These are phyloP conservation scores for Drosophila virilis DNA, from an alignment of 1,140 invertebrate genomes.

Conservation along the genomic window DNA sequence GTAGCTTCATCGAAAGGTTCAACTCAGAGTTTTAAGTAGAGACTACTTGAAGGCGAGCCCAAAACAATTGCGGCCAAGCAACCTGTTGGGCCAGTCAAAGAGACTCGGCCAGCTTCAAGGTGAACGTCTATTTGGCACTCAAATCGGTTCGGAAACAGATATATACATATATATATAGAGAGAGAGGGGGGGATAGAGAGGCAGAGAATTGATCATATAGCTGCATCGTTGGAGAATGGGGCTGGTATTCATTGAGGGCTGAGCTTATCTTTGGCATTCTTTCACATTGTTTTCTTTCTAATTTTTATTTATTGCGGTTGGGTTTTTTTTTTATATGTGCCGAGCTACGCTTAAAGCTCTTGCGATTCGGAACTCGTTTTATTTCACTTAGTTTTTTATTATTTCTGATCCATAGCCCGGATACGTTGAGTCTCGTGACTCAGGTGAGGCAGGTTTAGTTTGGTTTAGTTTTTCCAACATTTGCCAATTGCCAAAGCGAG, in stretches of 20 bases:
- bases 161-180: background rate
- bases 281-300: background rate
- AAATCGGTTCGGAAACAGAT: background rate
- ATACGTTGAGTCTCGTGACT: background rate
- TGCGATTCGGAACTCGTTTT: too few species aligned
- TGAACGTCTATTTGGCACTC: constrained; percentile 15
- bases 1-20: too few species aligned
- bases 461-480: background rate
- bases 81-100: constrained; percentile 19
- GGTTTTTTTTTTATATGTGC: background rate
- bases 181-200: background rate
- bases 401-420: background rate
- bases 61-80: background rate
- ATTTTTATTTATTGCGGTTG: background rate
- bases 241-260: background rate
- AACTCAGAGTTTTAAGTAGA: too few species aligned
- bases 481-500: constrained; percentile 1
- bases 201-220: background rate
- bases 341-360: too few species aligned
- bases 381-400: background rate
- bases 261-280: constrained; percentile 19
- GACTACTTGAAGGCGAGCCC: too few species aligned
- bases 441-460: background rate
- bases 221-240: background rate
- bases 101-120: constrained; percentile 13